Evolutionary conservation across 1,140 invertebrate species (phyloP).

Genomic region (Macrobrachium rosenbergii): DNA sequence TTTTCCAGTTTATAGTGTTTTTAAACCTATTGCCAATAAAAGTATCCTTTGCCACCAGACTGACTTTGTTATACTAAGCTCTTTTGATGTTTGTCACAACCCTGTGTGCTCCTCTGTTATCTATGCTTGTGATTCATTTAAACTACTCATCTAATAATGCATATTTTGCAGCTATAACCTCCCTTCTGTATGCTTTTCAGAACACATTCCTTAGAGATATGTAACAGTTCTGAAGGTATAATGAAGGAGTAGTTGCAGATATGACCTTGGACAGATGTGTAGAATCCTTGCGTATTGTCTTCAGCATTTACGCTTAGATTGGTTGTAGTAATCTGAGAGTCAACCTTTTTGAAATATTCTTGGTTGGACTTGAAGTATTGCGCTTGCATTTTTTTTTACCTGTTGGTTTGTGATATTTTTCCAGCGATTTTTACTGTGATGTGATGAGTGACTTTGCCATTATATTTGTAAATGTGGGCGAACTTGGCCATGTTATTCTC

Average conservation of each 20-base stretch:
- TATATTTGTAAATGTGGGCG: constrained; percentile 62
- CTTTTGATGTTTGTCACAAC: background rate
- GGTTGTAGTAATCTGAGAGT: constrained; percentile 50
- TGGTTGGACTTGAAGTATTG: constrained; percentile 47
- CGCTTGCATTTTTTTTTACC: constrained; percentile 58
- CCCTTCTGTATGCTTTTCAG: background rate
- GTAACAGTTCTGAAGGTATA: background rate
- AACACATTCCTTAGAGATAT: background rate
- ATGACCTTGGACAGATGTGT: constrained; percentile 9
- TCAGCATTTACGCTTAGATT: constrained; percentile 62
- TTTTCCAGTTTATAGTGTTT: background rate
- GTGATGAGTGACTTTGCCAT: constrained; percentile 62
- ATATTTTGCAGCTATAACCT: constrained; percentile 15
- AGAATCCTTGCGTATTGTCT: constrained; percentile 57
- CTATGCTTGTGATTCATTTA: constrained; percentile 52
- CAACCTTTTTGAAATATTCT: constrained; percentile 22
- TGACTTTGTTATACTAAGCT: too few relatives aligned
- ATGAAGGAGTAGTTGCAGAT: background rate
- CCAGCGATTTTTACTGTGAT: constrained; percentile 63
- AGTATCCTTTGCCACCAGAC: too few relatives aligned
- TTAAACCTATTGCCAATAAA: too few relatives aligned
- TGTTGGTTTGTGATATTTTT: constrained; percentile 63
- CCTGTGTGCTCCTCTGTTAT: constrained; percentile 49
- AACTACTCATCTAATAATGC: constrained; percentile 42
- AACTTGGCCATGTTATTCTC: constrained; percentile 52